Evolutionary conservation across 2,888 invertebrate species (phyloP), one percentile per base, ranked within the genome.

Genomic region (Gastracanthus pulcherrimus): DNA sequence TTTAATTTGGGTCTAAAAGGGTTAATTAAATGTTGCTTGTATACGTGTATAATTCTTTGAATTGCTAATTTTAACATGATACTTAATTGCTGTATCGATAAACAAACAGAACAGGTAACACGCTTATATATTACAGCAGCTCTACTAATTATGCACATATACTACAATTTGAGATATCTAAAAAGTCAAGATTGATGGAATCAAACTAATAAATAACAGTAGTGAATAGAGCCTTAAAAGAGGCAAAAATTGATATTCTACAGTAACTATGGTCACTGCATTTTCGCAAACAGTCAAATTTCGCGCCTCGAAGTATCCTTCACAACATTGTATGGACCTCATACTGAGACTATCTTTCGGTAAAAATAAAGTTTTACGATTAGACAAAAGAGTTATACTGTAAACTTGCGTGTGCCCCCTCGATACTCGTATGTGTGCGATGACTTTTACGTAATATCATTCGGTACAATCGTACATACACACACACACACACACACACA

Each of bases 401-500:
- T 60, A 70, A 75, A 36, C 78, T 82, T 82, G 81, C 26, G 78
- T 82, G 81, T 78, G 81, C 70, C 75, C 81, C 81, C 78, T 82
- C 75, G 60, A 70, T 51, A 64, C 78, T 78, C 75, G 31, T 51
- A 48, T 58, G 23, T 62, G 64, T 77, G 72, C 81, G 36, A 67
- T 72, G 66, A 55, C 72, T 13, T 81, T 81, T 67, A 67, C 36
- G 38, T 62, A 62, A 55, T 77, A 80, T 77, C 77, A 62, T 77
- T 74, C 69, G 60, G 31, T 81, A 76, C 55, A 76, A 71, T 58
- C 48, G 55, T 77, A 81, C 62, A 76, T 62, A 19, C 31, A 48
- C 2, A 16, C 16, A 16, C 16, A 41, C 41, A 41, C 2, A 1
- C 6, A 16, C 6, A 6, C 34, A 48, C 31, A 69, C 11, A 7